Evolutionary conservation across 2,113 vertebrate species (phyloP), one percentile per base, ranked within the genome.

Genomic region (Pelvicachromis taeniatus): DNA sequence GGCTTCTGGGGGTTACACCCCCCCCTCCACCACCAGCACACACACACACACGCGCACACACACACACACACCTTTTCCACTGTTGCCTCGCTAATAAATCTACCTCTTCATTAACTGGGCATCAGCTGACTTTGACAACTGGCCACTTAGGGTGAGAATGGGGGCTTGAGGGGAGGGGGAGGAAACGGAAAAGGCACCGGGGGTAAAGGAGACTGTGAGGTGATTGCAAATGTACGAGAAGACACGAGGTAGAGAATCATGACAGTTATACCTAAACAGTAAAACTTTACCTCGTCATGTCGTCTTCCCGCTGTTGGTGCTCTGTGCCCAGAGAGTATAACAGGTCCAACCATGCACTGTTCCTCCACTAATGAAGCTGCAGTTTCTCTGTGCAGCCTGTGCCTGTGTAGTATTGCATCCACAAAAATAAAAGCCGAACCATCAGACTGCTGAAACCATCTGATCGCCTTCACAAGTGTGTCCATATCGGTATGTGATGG

Each of bases 101-200:
- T 90, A 87, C 90, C 85, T 89, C 91, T 94, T 93, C 91, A 92
- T 95, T 93, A 94, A 92, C 87, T 78, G 61, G 85, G 90, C 88
- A 91, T 90, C 92, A 94, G 90, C 92, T 94, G 93, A 95, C 86
- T 94, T 90, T 94, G 93, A 93, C 90, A 94, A 91, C 87, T 90
- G 82, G 87, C 84, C 92, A 92, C 90, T 95, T 91, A 90, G 80
- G 75, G 65, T 82, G 85, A 87, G 86, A 84, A 80, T 13, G n/a
- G 33, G 52, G 55, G 68, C 9, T 7, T 26, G 79, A 40, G 70
- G 80, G 81, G 26, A 26, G 58, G 48, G 80, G 21, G 31, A 61
- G 73, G 6, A 45, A 45, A 75, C 55, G 77, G 68, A 78, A 77
- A 73, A 88, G 78, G 38, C 61, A 65, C 35, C 11, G 35, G 26